phyloP scores from a whole-genome alignment of 2,888 invertebrate genomes.

The Eucera pruinosa region DNA sequence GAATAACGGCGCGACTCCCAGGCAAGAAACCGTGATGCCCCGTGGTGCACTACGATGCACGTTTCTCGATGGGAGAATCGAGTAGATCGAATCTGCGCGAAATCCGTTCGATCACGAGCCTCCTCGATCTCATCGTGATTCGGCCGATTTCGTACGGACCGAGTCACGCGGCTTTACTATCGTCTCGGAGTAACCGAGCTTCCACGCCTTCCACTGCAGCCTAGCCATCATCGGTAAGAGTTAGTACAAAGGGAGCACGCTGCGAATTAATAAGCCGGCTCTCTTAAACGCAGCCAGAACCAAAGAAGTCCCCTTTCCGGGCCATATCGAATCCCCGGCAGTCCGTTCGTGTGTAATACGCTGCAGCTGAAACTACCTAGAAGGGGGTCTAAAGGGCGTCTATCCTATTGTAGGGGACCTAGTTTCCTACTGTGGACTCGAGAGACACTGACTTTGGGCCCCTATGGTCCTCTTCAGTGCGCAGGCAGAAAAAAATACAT shows the following conservation, averaged over 20 bases:
- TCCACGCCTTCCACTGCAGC: slow-evolving; percentile 29
- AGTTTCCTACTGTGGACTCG: slow-evolving; percentile 30
- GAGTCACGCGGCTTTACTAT: slow-evolving; percentile 65
- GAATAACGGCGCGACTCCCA: slow-evolving; percentile 38
- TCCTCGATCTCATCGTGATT: slow-evolving; percentile 53
- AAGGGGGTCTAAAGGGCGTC: slow-evolving; percentile 49
- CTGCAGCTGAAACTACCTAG: slow-evolving; percentile 76
- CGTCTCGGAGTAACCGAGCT: slow-evolving; percentile 28
- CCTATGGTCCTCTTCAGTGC: slow-evolving; percentile 20
- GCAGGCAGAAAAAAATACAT: background rate
- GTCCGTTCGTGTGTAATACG: slow-evolving; percentile 81
- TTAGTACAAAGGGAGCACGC: slow-evolving; percentile 67
- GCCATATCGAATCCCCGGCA: slow-evolving; percentile 71
- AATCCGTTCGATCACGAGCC: slow-evolving; percentile 71
- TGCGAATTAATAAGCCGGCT: slow-evolving; percentile 83
- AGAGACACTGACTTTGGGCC: slow-evolving; percentile 54
- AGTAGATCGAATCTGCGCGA: slow-evolving; percentile 64
- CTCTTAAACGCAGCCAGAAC: slow-evolving; percentile 63
- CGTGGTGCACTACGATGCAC: slow-evolving; percentile 49
- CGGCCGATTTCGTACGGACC: slow-evolving; percentile 61
- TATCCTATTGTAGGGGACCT: slow-evolving; percentile 59
- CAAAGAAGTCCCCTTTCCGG: slow-evolving; percentile 58
- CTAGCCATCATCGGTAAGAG: slow-evolving; percentile 17
- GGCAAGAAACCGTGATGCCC: slow-evolving; percentile 40
- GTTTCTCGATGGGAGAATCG: slow-evolving; percentile 59